Evolutionary conservation across 1,140 invertebrate species (phyloP), one percentile per base, ranked within the genome.

Genomic region (Drosophila triauraria): DNA sequence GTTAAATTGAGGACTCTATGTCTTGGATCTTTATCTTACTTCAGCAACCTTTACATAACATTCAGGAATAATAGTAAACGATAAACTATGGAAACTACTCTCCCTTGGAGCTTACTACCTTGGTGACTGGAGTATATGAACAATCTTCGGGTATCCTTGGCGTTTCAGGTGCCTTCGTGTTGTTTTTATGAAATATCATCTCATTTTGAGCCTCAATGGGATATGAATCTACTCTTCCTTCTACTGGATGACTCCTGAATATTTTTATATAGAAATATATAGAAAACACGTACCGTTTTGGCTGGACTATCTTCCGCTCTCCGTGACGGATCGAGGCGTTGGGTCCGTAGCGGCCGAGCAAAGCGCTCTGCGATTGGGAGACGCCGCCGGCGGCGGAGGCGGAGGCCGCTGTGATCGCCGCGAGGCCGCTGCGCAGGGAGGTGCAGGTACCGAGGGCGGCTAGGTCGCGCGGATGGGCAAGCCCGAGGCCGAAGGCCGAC

Each of bases 301-400:
- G 91, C 70, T 86, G 84, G 44, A 85, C 82, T 80, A 91, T 91
- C 68, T 83, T 92, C 48, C 91, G 82, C 54, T 92, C 91, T 35
- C 40, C 78, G 80, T 83, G 83, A 48, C 91, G 82, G 59, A 86
- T 78, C 17, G 87, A 90, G 67, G 85, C 85, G 82, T 90, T 90
- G 17, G 86, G 82, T 35, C 86, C 87, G 77, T 91, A 91, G 2
- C 86, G 85, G 32, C 86, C 85, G 30, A 90, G 68, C 7, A 90
- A 65, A 0, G 85, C 85, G 68, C 81, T 90, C 40, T 90, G 85
- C 17, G 85, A 90, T 30, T 90, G 85, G 8, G 85, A 90, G 17
- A 85, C 56, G 38, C 83, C 87, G 44, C 82, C 86, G 69, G 79
- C 79, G 44, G 83, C 83, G 51, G 63, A 68, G 64, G 82, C 86